Evolutionary conservation across 2,797 vertebrate genomes (phyloP).

Genomic region (Graptemys geographica): DNA sequence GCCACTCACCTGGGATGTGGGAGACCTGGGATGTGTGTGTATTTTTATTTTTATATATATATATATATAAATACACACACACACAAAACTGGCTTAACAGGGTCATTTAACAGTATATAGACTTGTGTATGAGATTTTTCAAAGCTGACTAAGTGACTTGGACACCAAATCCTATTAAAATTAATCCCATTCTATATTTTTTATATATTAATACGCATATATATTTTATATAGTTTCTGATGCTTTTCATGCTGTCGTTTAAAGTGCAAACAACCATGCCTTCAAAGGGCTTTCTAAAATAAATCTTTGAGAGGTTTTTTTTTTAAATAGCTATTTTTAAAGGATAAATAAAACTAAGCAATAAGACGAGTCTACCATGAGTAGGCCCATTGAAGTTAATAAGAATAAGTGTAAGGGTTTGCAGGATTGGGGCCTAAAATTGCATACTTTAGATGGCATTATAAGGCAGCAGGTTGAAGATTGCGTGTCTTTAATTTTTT

Average conservation of each 20-base stretch:
- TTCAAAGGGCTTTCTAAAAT: background rate
- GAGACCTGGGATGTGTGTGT: too few relatives aligned
- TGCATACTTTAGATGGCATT: background rate
- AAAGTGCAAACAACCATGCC: background rate
- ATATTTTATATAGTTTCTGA: background rate
- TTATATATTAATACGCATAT: accelerated
- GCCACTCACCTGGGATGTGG: too few relatives aligned
- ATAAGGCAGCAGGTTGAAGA: background rate
- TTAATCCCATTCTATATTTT: background rate
- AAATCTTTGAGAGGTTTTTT: background rate
- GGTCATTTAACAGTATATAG: background rate
- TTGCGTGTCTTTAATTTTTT: background rate
- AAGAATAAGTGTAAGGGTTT: background rate
- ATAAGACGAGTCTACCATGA: background rate
- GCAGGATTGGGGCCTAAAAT: background rate
- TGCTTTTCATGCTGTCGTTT: background rate
- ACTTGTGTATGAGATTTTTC: background rate
- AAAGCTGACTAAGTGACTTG: background rate
- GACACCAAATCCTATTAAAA: background rate
- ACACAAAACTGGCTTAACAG: too few relatives aligned
- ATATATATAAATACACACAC: too few relatives aligned
- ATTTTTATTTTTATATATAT: too few relatives aligned
- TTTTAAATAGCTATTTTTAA: background rate
- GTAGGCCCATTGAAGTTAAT: background rate
- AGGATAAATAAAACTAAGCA: too few relatives aligned